Evolutionary conservation across 1,140 invertebrate species (phyloP).

Genomic region (Varroa destructor): DNA sequence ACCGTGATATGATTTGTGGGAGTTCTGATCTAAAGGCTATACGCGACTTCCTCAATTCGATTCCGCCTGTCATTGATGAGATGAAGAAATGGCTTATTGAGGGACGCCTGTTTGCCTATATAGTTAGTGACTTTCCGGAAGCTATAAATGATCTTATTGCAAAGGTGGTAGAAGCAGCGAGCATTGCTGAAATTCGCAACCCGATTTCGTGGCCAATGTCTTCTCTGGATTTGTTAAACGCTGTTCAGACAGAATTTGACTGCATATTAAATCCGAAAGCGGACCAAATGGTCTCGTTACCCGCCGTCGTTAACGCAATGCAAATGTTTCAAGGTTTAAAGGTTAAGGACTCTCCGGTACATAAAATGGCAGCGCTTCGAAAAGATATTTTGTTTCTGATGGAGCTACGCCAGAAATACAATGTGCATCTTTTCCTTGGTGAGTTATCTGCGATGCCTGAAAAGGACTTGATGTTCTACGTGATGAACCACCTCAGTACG

Average conservation of each 20-base stretch:
- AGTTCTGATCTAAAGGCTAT: not conserved
- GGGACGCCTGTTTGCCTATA: not conserved
- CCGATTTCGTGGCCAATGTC: not conserved
- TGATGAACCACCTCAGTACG: conserved; percentile 12
- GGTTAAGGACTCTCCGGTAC: not conserved
- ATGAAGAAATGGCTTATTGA: conserved; percentile 14
- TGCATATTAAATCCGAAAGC: not conserved
- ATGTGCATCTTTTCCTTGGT: not conserved
- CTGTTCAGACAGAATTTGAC: conserved; percentile 9
- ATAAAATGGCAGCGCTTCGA: conserved; percentile 12
- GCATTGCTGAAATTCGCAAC: not conserved
- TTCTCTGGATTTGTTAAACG: not conserved
- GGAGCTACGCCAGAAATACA: conserved; percentile 1
- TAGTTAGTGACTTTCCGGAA: conserved; percentile 8
- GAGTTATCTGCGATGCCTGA: conserved; percentile 5
- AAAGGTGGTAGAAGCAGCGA: conserved; percentile 1
- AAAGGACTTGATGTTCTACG: conserved; percentile 24
- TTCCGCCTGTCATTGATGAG: conserved; percentile 1
- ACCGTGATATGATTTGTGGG: conserved; percentile 12
- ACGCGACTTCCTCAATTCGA: not conserved
- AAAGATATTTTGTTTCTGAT: not conserved
- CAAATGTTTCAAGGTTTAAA: conserved; percentile 23
- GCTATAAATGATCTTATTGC: not conserved
- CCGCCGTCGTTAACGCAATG: conserved; percentile 14
- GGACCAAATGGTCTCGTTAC: not conserved